Evolutionary conservation across 1,140 invertebrate species (phyloP), one percentile per base, ranked within the genome.

Genomic region (Bactericera cockerelli): DNA sequence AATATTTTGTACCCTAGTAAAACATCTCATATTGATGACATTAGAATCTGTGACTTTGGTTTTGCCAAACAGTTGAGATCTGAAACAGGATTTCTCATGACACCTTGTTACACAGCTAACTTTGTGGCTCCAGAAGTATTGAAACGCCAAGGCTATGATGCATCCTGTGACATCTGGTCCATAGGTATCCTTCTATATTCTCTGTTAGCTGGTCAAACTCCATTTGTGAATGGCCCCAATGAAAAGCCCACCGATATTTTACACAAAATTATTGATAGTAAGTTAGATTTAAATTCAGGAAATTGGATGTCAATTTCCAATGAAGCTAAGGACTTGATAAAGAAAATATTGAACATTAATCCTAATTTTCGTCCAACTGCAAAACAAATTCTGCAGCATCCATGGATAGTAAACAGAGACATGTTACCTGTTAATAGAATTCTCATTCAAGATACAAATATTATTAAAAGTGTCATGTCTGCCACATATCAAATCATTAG

Each of bases 41-140:
- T 99, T 26, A 77, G 85, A 61, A 81, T 91, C 57, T 93, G 91
- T 72, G 93, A 97, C 77, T 93, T 98, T 76, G 96, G 96, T 49
- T 94, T 99, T 71, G 94, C 96, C 3, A 99, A 98, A 73, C 95
- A 98, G 70, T 76, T 98, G 59, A 76, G 93, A 55, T 92, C 93
- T 1, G 92, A 95, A 68, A 97, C 96, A 74, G 94, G 94, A 21
- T 77, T 99, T 4, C 75, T 99, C 13, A 99, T 99, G 95, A 99
- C 96, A 0, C 96, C 96, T 1, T 99, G 95, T 72, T 99, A 98
- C 69, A 99, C 96, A 13, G 94, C 94, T 2, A 96, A 97, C 72
- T 99, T 95, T 75, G 96, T 98, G 1, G 96, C 96, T 2, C 96
- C 96, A 0, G 96, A 99, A 78, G 95, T 98, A 13, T 76, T 99